Conservation (phyloP, 1,140 invertebrate species). For the Meloidogyne hapla region DNA sequence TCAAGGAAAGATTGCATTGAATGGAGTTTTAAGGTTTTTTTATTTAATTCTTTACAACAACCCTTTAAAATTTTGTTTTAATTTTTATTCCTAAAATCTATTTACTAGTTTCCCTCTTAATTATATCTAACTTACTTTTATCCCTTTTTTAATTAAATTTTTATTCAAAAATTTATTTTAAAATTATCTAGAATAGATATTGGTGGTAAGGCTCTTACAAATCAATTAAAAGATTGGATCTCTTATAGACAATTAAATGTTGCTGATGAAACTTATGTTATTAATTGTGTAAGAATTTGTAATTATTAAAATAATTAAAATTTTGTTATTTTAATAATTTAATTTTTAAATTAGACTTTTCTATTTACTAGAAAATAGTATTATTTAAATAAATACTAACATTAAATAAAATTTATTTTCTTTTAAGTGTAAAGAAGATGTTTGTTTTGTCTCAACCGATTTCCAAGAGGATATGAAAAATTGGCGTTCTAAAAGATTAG, state of each 20-base stretch:
- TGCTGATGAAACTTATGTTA: slow-evolving; percentile 97
- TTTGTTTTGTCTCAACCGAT: slow-evolving; percentile 86
- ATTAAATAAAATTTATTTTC: neutral
- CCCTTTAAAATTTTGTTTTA: neutral
- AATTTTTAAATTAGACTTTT: too few species aligned
- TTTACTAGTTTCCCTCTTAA: too few species aligned
- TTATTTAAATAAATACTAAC: too few species aligned
- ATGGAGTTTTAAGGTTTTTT: slow-evolving; percentile 64
- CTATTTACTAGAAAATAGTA: too few species aligned
- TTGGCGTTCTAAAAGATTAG: slow-evolving; percentile 68
- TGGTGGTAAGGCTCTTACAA: slow-evolving; percentile 93
- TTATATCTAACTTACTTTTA: too few species aligned
- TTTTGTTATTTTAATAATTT: too few species aligned
- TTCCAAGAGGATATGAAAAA: slow-evolving; percentile 77
- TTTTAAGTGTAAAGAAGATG: slow-evolving; percentile 86
- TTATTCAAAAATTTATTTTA: too few species aligned
- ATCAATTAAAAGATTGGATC: slow-evolving; percentile 95
- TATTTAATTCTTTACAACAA: neutral
- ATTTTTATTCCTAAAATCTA: neutral
- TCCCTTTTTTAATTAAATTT: too few species aligned
- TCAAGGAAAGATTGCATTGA: slow-evolving; percentile 79
- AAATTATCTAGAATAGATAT: slow-evolving; percentile 77
- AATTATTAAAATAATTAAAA: too few species aligned
- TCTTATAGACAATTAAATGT: slow-evolving; percentile 95
- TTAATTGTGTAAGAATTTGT: slow-evolving; percentile 71